phyloP scores from a whole-genome alignment of 2,113 vertebrate species.

The Sphaerodactylus townsendi region DNA sequence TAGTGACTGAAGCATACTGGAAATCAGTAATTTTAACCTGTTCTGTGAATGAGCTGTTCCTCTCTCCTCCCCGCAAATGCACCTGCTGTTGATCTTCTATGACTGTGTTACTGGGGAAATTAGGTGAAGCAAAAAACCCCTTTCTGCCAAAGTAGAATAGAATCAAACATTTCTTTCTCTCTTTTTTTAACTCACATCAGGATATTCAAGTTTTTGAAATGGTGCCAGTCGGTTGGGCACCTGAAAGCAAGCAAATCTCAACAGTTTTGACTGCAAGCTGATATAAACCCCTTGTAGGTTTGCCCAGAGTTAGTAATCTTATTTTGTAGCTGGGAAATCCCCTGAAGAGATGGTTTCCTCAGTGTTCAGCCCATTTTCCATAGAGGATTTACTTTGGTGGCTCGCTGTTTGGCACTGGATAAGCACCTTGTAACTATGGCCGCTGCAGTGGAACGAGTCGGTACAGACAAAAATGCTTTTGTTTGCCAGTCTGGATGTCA shows the following conservation, averaged over 20 bases:
- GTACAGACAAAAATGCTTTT: neutral
- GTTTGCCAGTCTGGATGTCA: neutral
- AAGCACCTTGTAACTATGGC: neutral
- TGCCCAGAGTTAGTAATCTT: neutral
- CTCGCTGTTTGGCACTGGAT: neutral
- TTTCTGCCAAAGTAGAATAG: neutral
- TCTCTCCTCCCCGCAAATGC: neutral
- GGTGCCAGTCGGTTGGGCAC: neutral
- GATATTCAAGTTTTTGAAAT: neutral
- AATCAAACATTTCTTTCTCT: neutral
- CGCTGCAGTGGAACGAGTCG: too few species aligned
- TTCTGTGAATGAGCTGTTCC: neutral
- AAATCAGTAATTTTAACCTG: neutral
- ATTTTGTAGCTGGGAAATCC: neutral
- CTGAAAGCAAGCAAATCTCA: neutral
- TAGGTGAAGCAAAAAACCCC: neutral
- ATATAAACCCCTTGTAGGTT: neutral
- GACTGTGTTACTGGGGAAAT: neutral
- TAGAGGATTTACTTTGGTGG: neutral
- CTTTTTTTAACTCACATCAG: neutral
- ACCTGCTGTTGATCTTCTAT: neutral
- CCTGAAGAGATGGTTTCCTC: neutral
- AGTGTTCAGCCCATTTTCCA: neutral
- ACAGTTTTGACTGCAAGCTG: rapidly evolving
- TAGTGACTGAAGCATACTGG: neutral